phyloP scores from a whole-genome alignment of 2,888 invertebrate species.

The Aspidiotus destructor region DNA sequence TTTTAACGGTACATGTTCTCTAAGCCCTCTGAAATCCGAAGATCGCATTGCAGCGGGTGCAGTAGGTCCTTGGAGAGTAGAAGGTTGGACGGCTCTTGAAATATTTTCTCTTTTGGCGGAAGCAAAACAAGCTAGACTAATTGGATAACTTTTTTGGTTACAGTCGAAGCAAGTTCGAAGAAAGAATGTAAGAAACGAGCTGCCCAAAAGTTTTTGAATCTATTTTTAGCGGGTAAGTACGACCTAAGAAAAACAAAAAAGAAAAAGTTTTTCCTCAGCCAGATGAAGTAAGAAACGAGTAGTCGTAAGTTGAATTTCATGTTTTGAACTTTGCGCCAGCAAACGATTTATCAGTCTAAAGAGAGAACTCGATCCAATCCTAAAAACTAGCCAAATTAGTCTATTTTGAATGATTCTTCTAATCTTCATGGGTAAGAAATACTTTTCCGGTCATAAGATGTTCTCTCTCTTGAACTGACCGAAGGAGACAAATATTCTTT shows the following conservation, averaged over 20 bases:
- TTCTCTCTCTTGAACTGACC: too few species aligned
- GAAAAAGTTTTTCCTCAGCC: background rate
- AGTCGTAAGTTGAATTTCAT: too few species aligned
- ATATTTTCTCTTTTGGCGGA: background rate
- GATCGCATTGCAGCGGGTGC: background rate
- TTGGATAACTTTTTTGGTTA: background rate
- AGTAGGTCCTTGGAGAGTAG: background rate
- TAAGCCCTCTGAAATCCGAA: background rate
- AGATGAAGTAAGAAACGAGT: background rate
- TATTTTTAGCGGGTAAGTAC: background rate
- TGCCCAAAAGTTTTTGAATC: constrained; percentile 1
- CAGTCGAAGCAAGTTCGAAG: constrained; percentile 1
- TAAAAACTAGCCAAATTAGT: too few species aligned
- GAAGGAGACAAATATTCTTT: too few species aligned
- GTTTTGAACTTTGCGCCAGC: too few species aligned
- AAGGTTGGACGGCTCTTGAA: background rate
- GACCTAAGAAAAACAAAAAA: too few species aligned
- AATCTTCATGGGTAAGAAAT: too few species aligned
- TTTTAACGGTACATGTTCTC: background rate
- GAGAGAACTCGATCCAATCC: too few species aligned
- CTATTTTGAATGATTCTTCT: too few species aligned
- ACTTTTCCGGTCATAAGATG: too few species aligned
- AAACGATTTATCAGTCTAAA: too few species aligned
- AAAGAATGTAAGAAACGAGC: background rate
- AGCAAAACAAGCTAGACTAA: background rate